Evolutionary conservation across 2,888 invertebrate species (phyloP).

Genomic region (Aphidius colemani): DNA sequence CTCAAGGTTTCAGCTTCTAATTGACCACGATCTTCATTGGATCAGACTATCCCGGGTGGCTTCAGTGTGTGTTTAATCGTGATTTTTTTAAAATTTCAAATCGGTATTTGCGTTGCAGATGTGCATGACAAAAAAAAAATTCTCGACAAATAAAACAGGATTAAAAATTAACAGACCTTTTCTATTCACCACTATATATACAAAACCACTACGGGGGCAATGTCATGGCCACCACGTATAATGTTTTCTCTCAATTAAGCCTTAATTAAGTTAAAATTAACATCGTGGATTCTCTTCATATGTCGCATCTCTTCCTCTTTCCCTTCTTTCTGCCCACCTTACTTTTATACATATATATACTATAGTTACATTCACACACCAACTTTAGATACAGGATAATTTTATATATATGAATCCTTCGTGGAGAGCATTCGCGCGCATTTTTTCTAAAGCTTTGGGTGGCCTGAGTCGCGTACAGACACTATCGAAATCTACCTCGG

Average conservation of each 20-base stretch:
- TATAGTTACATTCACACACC: conserved; percentile 26
- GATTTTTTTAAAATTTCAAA: conserved; percentile 61
- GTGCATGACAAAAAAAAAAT: conserved; percentile 35
- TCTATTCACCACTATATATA: conserved; percentile 7
- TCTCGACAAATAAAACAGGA: neutral
- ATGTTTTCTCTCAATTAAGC: conserved; percentile 62
- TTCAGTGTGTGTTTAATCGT: conserved; percentile 35
- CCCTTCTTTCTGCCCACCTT: conserved; percentile 39
- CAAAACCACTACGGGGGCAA: conserved; percentile 44
- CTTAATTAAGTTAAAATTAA: conserved; percentile 62
- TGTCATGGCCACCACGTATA: conserved; percentile 56
- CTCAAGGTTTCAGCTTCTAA: conserved; percentile 44
- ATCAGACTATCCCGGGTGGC: neutral
- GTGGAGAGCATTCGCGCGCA: conserved; percentile 24
- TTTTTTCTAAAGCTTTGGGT: conserved; percentile 54
- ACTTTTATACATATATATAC: conserved; percentile 28
- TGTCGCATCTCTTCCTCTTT: conserved; percentile 36
- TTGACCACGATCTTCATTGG: conserved; percentile 52
- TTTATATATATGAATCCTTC: conserved; percentile 6
- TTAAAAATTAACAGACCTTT: conserved; percentile 21
- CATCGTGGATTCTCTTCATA: conserved; percentile 54
- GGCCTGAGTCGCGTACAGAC: conserved; percentile 55
- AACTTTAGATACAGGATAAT: neutral
- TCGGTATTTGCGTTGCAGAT: conserved; percentile 60
- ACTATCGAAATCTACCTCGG: conserved; percentile 23